These are phyloP conservation scores for Vombatus ursinus DNA, from an alignment of 2,113 vertebrate genomes.

Conservation along the genomic window DNA sequence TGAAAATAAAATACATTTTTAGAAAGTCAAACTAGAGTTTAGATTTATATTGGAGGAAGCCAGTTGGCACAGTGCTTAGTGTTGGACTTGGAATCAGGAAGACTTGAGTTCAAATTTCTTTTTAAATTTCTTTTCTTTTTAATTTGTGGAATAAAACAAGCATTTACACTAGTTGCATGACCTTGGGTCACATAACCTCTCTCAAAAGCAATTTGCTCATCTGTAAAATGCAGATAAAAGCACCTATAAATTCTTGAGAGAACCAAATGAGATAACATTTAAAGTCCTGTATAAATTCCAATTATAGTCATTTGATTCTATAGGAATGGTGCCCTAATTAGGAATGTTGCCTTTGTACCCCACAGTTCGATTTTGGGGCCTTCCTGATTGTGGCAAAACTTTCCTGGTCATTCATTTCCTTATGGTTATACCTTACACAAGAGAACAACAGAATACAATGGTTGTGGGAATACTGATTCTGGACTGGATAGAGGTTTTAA, in stretches of 20 bases:
- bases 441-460: neutral
- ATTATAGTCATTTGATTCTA: neutral
- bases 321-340: neutral
- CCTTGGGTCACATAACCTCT: neutral
- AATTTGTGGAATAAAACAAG: no score
- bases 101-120: neutral
- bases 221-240: neutral
- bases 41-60: neutral
- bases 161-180: neutral
- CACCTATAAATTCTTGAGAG: neutral
- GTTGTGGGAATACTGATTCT: neutral
- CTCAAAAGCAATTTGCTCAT: neutral
- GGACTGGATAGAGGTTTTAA: neutral
- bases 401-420: neutral
- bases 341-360: neutral
- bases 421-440: neutral
- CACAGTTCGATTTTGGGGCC: neutral
- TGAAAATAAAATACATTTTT: no score
- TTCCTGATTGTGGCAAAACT: neutral
- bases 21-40: no score
- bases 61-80: neutral
- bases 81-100: neutral
- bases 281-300: neutral
- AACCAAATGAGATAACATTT: neutral
- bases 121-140: neutral